These are phyloP conservation scores for Carassius auratus DNA, from an alignment of 2,113 vertebrate species.

Conservation along the genomic window DNA sequence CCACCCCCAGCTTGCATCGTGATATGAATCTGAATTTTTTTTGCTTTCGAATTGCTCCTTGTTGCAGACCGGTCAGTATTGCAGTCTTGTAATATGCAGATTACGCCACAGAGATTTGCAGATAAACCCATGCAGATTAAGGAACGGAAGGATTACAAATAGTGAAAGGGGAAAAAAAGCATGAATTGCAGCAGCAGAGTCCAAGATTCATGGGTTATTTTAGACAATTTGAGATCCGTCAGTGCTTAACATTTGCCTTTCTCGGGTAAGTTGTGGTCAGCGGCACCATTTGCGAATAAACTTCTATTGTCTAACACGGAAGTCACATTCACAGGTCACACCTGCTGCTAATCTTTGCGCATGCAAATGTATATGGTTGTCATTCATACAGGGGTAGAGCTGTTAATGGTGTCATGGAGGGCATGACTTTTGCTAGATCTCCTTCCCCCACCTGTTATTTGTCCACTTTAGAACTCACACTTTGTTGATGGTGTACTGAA, in stretches of 20 bases:
- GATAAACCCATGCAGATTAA: slow-evolving; percentile 66
- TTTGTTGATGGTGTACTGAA: slow-evolving; percentile 45
- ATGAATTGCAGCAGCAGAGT: slow-evolving; percentile 7
- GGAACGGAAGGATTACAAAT: slow-evolving; percentile 48
- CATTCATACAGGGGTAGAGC: slow-evolving; percentile 64
- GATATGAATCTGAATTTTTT: slow-evolving; percentile 28
- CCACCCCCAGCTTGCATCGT: background rate
- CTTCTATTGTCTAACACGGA: slow-evolving; percentile 24
- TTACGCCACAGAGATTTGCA: slow-evolving; percentile 62
- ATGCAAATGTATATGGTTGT: slow-evolving; percentile 71
- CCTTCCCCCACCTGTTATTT: slow-evolving; percentile 39
- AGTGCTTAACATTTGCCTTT: slow-evolving; percentile 4
- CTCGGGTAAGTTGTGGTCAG: background rate
- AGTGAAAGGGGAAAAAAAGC: background rate
- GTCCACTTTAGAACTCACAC: slow-evolving; percentile 39
- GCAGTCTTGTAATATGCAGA: slow-evolving; percentile 12
- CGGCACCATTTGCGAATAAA: slow-evolving; percentile 1
- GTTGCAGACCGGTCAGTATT: slow-evolving; percentile 22
- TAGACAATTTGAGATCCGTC: background rate
- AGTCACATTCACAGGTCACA: slow-evolving; percentile 61
- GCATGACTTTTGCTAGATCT: slow-evolving; percentile 57
- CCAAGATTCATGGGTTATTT: background rate
- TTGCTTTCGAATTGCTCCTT: slow-evolving; percentile 47
- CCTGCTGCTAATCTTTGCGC: slow-evolving; percentile 63
- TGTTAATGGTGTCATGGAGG: slow-evolving; percentile 59